phyloP scores from a whole-genome alignment of 2,888 invertebrate species.

The Synergus umbraculus region DNA sequence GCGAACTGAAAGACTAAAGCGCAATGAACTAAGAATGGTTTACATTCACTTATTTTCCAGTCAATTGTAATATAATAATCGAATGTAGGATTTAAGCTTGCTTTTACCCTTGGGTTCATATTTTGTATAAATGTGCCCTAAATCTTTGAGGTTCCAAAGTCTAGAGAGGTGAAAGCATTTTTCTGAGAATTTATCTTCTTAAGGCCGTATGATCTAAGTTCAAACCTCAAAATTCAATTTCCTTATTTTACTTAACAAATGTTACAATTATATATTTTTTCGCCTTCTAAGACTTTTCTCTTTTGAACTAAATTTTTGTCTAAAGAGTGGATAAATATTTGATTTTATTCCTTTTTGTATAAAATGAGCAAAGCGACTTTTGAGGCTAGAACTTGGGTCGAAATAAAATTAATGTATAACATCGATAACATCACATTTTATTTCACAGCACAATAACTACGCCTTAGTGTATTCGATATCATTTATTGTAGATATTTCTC shows the following conservation, averaged over 20 bases:
- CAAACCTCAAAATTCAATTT: too few relatives aligned
- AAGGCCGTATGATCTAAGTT: not conserved
- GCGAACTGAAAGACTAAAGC: conserved; percentile 6
- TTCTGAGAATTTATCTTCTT: not conserved
- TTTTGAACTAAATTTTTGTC: too few relatives aligned
- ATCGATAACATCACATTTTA: not conserved
- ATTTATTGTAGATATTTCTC: conserved; percentile 7
- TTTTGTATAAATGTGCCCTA: conserved; percentile 12
- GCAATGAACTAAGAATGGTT: conserved; percentile 21
- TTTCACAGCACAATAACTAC: not conserved
- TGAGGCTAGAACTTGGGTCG: too few relatives aligned
- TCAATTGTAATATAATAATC: conserved; percentile 28
- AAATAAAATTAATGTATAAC: too few relatives aligned
- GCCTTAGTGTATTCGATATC: not conserved
- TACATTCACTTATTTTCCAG: conserved; percentile 31
- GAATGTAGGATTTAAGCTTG: conserved; percentile 5
- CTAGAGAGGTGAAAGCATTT: conserved; percentile 14
- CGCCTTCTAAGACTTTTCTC: too few relatives aligned
- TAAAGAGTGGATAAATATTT: too few relatives aligned
- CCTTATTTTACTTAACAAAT: too few relatives aligned
- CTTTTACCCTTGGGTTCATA: not conserved
- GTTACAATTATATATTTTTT: too few relatives aligned
- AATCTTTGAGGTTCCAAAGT: conserved; percentile 3
- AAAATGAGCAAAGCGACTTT: too few relatives aligned
- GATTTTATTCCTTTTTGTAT: too few relatives aligned